Percentiles rank a stretch among this genome's conserved stretches.
Conservation (phyloP, 2,113 vertebrate species). For the Porphyrio hochstetteri region DNA sequence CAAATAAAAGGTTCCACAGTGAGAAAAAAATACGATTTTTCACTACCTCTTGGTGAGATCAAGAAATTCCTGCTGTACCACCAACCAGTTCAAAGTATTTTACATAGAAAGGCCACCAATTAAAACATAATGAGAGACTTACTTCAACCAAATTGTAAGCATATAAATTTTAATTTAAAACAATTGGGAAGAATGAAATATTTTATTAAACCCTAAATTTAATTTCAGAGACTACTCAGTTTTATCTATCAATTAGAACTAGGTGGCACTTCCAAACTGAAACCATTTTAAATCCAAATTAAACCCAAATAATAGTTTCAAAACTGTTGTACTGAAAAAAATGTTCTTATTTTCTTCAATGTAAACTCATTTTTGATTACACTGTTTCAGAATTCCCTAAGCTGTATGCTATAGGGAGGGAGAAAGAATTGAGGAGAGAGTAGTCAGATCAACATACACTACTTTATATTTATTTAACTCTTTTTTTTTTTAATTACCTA, state of each 20-base stretch:
- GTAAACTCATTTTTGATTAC: not conserved
- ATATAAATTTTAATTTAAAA: not conserved
- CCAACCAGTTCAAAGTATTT: not conserved
- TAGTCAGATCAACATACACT: not conserved
- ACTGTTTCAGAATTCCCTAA: not conserved
- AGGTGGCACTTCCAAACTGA: not conserved
- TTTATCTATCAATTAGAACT: not conserved
- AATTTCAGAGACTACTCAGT: not conserved
- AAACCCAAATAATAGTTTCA: not conserved
- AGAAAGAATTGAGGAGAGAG: not conserved
- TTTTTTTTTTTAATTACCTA: constrained; percentile 61
- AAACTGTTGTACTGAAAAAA: not conserved
- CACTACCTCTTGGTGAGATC: not conserved
- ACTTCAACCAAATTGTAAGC: not conserved
- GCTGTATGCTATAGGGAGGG: not conserved
- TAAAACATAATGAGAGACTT: not conserved
- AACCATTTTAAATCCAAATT: not conserved
- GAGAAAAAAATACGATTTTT: not conserved
- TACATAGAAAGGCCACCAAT: not conserved
- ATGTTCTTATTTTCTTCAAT: not conserved
- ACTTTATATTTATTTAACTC: not conserved
- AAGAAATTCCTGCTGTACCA: not conserved
- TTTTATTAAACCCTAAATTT: not conserved
- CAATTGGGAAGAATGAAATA: not conserved
- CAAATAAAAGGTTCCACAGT: not conserved